Evolutionary conservation across 2,888 invertebrate species (phyloP).

Genomic region (Cantharis lateralis): DNA sequence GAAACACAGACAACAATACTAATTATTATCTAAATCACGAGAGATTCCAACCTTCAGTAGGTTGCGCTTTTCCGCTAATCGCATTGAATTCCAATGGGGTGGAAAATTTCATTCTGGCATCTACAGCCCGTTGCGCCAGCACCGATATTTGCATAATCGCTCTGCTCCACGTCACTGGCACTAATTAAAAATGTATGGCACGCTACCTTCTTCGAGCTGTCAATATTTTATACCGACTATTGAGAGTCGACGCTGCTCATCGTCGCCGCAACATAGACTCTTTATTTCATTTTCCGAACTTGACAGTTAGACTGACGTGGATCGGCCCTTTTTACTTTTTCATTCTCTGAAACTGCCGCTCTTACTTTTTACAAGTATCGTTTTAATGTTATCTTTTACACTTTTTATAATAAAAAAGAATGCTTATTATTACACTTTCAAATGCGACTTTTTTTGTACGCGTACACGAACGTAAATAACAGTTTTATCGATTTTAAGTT

Average conservation of each 20-base stretch:
- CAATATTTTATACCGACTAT: conserved; percentile 44
- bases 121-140: conserved; percentile 45
- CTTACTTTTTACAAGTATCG: background rate
- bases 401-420: background rate
- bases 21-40: conserved; percentile 32
- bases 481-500: background rate
- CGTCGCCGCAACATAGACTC: conserved; percentile 33
- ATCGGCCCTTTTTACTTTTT: conserved; percentile 29
- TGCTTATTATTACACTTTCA: background rate
- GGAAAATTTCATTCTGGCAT: conserved; percentile 54
- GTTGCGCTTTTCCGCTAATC: conserved; percentile 49
- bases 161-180: conserved; percentile 44
- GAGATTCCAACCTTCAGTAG: conserved; percentile 28
- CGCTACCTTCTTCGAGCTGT: conserved; percentile 46
- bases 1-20: conserved; percentile 27
- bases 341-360: conserved; percentile 23
- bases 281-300: conserved; percentile 29
- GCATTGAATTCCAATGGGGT: conserved; percentile 53
- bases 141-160: conserved; percentile 54
- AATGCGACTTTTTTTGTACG: background rate
- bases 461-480: conserved; percentile 1
- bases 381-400: background rate
- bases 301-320: conserved; percentile 29
- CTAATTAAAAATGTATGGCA: conserved; percentile 55
- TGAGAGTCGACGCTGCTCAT: conserved; percentile 34